phyloP scores from a whole-genome alignment of 2,113 vertebrate genomes.

The Cyprinus carpio region DNA sequence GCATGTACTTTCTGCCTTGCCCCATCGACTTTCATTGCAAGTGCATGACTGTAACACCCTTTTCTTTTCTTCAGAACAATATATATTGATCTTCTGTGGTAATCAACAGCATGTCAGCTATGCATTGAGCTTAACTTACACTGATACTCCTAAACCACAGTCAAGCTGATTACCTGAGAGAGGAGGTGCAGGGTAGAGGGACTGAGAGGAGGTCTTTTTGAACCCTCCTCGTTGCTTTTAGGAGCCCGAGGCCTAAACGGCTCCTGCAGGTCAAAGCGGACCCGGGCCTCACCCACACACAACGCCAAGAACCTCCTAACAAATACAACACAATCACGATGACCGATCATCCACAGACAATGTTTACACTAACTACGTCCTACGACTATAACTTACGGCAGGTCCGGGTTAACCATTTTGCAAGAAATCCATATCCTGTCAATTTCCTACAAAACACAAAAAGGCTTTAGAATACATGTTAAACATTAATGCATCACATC shows the following conservation, averaged over 20 bases:
- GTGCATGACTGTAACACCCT: not conserved
- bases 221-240: conserved; percentile 59
- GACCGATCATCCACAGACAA: not conserved
- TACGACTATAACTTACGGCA: conserved; percentile 85
- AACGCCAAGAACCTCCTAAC: conserved; percentile 88
- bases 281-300: conserved; percentile 89
- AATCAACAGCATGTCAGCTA: not conserved
- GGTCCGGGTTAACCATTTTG: conserved; percentile 88
- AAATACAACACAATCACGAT: not conserved
- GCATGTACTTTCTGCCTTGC: not conserved
- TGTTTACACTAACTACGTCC: not conserved
- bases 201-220: conserved; percentile 72
- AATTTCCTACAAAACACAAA: conserved; percentile 82
- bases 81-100: not conserved
- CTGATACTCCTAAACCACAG: not conserved
- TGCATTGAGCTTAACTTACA: not conserved
- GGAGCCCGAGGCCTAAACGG: conserved; percentile 61
- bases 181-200: conserved; percentile 83
- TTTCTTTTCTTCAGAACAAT: not conserved
- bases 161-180: conserved; percentile 78
- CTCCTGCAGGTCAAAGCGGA: conserved; percentile 85
- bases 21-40: not conserved
- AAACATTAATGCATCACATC: not conserved
- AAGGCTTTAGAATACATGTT: not conserved
- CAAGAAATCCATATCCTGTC: conserved; percentile 94